phyloP scores from a whole-genome alignment of 2,797 vertebrate genomes.

The Gastrophryne carolinensis region DNA sequence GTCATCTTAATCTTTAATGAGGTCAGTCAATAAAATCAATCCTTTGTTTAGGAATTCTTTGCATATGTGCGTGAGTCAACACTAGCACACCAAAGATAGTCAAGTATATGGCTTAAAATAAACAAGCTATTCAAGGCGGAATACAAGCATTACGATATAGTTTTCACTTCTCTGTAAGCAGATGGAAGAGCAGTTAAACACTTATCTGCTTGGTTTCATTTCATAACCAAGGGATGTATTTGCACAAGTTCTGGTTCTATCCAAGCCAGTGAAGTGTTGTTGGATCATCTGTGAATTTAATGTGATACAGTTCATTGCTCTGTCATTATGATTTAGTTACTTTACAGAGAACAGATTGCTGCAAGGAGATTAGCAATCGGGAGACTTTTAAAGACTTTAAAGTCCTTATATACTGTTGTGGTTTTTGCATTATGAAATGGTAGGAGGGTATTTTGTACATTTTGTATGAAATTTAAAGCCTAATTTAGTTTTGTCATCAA shows the following conservation, averaged over 20 bases:
- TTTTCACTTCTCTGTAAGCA: conserved; percentile 51
- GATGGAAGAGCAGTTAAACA: conserved; percentile 53
- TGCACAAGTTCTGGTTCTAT: conserved; percentile 20
- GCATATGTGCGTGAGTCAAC: not conserved
- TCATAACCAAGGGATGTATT: conserved; percentile 40
- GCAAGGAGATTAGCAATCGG: conserved; percentile 30
- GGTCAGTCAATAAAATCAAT: not conserved
- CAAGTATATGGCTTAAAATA: conserved; percentile 7
- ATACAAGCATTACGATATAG: conserved; percentile 41
- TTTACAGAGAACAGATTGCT: conserved; percentile 48
- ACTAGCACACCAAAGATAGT: not conserved
- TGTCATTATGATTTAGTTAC: conserved; percentile 40
- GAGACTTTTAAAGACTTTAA: conserved; percentile 20
- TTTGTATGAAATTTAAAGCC: conserved; percentile 25
- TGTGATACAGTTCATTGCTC: conserved; percentile 26
- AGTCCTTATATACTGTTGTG: conserved; percentile 16
- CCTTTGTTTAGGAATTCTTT: not conserved
- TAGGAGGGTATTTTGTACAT: conserved; percentile 30
- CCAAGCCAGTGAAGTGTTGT: not conserved
- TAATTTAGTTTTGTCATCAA: conserved; percentile 27
- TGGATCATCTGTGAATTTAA: conserved; percentile 47
- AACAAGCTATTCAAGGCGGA: conserved; percentile 23
- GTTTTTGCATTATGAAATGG: not conserved
- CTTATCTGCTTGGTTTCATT: conserved; percentile 41
- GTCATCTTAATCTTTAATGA: not conserved